These are phyloP conservation scores for Porites divaricata DNA, from an alignment of 92 coral and sea anemone genomes.

Conservation along the genomic window DNA sequence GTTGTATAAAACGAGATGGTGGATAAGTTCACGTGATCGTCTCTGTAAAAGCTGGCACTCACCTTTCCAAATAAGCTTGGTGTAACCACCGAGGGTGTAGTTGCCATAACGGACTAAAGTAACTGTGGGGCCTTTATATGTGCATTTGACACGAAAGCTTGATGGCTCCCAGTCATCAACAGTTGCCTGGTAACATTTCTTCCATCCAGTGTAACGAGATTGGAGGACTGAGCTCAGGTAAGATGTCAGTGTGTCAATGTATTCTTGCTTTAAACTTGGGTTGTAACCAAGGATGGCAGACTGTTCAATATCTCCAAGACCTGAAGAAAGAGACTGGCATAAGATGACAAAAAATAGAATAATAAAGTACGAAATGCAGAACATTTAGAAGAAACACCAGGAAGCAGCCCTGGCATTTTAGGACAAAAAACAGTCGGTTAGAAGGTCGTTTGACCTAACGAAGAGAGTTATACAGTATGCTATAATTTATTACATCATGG, in stretches of 20 bases:
- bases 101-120: conserved; percentile 29
- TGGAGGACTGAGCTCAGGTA: not conserved
- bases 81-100: conserved; percentile 51
- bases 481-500: no score
- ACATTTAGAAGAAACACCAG: no score
- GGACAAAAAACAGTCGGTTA: no score
- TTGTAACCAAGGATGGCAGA: not conserved
- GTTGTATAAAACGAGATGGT: no score
- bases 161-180: conserved; percentile 47
- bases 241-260: not conserved
- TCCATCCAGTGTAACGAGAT: conserved; percentile 4
- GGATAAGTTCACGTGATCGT: no score
- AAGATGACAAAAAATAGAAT: no score
- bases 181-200: conserved; percentile 49
- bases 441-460: no score
- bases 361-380: no score
- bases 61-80: conserved; percentile 45
- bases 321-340: no score
- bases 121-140: conserved; percentile 58
- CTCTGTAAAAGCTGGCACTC: not conserved
- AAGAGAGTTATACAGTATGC: no score
- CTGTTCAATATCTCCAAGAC: not conserved
- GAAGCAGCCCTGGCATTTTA: no score
- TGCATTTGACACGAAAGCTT: conserved; percentile 45
- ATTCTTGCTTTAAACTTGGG: not conserved